These are phyloP conservation scores for Silurus meridionalis DNA, from an alignment of 2,113 vertebrate genomes.

Conservation along the genomic window DNA sequence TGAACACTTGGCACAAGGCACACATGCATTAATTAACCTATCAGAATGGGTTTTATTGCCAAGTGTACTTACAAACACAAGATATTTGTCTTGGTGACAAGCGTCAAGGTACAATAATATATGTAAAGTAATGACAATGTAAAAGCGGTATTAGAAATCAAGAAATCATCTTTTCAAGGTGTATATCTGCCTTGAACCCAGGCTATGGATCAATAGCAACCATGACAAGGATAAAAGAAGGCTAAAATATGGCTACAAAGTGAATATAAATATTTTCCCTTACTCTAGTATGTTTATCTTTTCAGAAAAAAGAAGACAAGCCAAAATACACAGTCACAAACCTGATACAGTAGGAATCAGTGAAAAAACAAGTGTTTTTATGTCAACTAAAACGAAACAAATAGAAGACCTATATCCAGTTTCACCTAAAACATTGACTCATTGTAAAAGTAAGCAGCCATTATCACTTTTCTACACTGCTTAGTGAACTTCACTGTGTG, in stretches of 20 bases:
- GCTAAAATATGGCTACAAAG: not conserved
- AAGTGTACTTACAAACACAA: too few species aligned
- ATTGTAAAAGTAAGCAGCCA: constrained; percentile 33
- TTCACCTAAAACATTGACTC: constrained; percentile 49
- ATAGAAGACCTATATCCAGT: not conserved
- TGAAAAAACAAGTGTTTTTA: constrained; percentile 35
- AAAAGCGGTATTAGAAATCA: not conserved
- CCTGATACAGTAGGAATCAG: not conserved
- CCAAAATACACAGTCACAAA: not conserved
- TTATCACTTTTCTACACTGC: not conserved
- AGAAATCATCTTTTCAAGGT: not conserved
- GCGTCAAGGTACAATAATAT: too few species aligned
- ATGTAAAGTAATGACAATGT: not conserved
- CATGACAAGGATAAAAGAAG: not conserved
- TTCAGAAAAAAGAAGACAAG: not conserved
- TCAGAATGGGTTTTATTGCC: too few species aligned
- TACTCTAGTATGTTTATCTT: constrained; percentile 4
- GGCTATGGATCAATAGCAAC: not conserved
- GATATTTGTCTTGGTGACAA: too few species aligned
- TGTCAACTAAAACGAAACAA: not conserved
- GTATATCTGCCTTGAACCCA: not conserved
- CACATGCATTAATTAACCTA: not conserved
- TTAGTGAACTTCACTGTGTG: not conserved
- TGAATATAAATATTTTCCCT: not conserved
- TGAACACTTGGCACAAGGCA: not conserved